These are phyloP conservation scores for Pachycephus smyrnensis DNA, from an alignment of 2,888 invertebrate species.

Conservation along the genomic window DNA sequence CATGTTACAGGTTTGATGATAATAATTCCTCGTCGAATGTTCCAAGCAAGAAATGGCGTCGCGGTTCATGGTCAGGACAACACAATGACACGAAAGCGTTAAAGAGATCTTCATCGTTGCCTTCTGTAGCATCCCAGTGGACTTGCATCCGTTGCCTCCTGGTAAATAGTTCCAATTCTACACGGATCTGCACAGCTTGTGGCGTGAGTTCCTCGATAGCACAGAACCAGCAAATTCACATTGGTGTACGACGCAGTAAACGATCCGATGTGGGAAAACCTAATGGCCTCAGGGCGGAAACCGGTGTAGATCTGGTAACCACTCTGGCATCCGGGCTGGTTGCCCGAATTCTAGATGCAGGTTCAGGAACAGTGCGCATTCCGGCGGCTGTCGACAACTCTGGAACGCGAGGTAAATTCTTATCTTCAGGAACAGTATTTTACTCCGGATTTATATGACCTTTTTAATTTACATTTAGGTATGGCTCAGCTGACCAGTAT, in stretches of 20 bases:
- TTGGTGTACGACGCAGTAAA: slow-evolving; percentile 60
- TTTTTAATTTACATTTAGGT: slow-evolving; percentile 32
- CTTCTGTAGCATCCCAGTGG: slow-evolving; percentile 69
- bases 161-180: slow-evolving; percentile 74
- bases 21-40: slow-evolving; percentile 35
- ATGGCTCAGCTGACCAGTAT: slow-evolving; percentile 63
- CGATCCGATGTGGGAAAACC: slow-evolving; percentile 51
- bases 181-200: slow-evolving; percentile 80
- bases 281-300: slow-evolving; percentile 43
- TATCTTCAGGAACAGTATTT: not conserved
- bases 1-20: slow-evolving; percentile 23
- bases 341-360: slow-evolving; percentile 50
- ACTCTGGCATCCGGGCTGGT: slow-evolving; percentile 46
- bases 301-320: slow-evolving; percentile 43
- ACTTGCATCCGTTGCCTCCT: slow-evolving; percentile 81
- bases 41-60: slow-evolving; percentile 43
- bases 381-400: slow-evolving; percentile 35
- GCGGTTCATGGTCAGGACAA: slow-evolving; percentile 55
- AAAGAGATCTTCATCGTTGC: slow-evolving; percentile 56
- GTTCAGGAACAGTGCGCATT: slow-evolving; percentile 42
- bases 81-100: slow-evolving; percentile 35
- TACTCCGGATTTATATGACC: not conserved
- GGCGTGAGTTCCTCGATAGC: slow-evolving; percentile 69
- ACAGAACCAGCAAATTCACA: slow-evolving; percentile 54
- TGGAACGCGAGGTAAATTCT: slow-evolving; percentile 1